Evolutionary conservation across 2,888 invertebrate genomes (phyloP).

Genomic region (Odontocerum albicorne): DNA sequence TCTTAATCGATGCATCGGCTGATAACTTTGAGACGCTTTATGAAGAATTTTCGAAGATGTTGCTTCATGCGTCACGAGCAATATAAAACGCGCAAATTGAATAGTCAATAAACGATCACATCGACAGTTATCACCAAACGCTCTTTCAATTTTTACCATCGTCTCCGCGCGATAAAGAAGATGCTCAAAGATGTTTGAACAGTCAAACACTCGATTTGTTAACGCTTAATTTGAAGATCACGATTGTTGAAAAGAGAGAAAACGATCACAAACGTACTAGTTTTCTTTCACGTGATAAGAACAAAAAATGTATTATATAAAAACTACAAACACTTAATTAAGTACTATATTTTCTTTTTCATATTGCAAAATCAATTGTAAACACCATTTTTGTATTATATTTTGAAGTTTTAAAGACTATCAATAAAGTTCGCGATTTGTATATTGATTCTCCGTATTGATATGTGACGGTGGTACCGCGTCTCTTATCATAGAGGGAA

Average conservation of each 20-base stretch:
- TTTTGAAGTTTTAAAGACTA: too few species aligned
- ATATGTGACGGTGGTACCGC: slow-evolving; percentile 4
- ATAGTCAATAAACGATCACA: slow-evolving; percentile 9
- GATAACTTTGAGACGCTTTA: background rate
- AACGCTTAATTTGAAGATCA: slow-evolving; percentile 1
- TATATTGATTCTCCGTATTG: slow-evolving; percentile 5
- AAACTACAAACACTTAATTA: too few species aligned
- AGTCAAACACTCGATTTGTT: background rate
- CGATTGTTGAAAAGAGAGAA: slow-evolving; percentile 3
- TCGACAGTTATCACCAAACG: slow-evolving; percentile 1
- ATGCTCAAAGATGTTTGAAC: background rate
- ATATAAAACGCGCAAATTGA: slow-evolving; percentile 4
- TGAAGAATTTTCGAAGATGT: background rate
- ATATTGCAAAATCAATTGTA: too few species aligned
- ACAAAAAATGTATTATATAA: too few species aligned
- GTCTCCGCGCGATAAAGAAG: background rate
- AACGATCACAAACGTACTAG: background rate
- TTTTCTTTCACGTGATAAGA: background rate
- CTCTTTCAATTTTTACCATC: background rate
- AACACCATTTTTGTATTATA: too few species aligned
- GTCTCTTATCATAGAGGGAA: slow-evolving; percentile 1
- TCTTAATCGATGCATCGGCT: background rate
- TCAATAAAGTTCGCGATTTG: too few species aligned
- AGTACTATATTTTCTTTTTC: too few species aligned
- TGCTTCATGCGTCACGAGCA: background rate